A percentile compares a stretch with the other conserved stretches of the same genome.
Evolutionary conservation across 2,888 invertebrate species (phyloP).

Genomic region (Eretmocerus hayati): DNA sequence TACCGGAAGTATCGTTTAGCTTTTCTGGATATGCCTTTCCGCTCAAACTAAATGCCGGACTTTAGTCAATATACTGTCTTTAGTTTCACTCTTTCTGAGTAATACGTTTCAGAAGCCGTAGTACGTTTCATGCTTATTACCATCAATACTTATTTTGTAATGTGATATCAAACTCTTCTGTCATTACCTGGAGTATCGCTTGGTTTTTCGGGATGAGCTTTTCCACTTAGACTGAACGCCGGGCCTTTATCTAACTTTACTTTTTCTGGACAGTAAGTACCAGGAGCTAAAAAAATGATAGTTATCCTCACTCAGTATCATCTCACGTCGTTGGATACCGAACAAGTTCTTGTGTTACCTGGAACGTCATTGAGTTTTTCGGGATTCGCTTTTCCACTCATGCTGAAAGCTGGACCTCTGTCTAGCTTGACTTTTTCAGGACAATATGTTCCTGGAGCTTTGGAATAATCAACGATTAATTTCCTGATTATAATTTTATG

Average conservation of each 20-base stretch:
- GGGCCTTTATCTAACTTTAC: constrained; percentile 54
- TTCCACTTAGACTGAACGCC: constrained; percentile 67
- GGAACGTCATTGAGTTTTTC: constrained; percentile 8
- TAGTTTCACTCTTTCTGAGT: constrained; percentile 51
- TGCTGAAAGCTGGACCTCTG: constrained; percentile 62
- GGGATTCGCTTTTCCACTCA: constrained; percentile 46
- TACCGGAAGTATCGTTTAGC: constrained; percentile 29
- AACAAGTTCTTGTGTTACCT: constrained; percentile 1
- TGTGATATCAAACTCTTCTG: too few relatives aligned
- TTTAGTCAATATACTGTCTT: constrained; percentile 49
- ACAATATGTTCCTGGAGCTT: constrained; percentile 52
- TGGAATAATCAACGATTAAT: neutral
- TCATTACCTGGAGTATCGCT: constrained; percentile 10
- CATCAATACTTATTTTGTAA: too few relatives aligned
- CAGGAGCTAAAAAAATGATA: constrained; percentile 22
- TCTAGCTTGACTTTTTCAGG: constrained; percentile 50
- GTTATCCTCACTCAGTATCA: neutral
- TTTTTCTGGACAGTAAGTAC: constrained; percentile 26
- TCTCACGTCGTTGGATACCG: neutral
- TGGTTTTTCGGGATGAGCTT: neutral
- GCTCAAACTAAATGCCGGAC: constrained; percentile 57
- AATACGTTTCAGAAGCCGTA: constrained; percentile 44
- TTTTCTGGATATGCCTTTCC: constrained; percentile 51
- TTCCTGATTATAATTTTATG: too few relatives aligned
- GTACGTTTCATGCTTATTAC: neutral